Base-by-base conservation (phyloP, 2,888 invertebrate genomes). In the Petrolisthes cinctipes region DNA sequence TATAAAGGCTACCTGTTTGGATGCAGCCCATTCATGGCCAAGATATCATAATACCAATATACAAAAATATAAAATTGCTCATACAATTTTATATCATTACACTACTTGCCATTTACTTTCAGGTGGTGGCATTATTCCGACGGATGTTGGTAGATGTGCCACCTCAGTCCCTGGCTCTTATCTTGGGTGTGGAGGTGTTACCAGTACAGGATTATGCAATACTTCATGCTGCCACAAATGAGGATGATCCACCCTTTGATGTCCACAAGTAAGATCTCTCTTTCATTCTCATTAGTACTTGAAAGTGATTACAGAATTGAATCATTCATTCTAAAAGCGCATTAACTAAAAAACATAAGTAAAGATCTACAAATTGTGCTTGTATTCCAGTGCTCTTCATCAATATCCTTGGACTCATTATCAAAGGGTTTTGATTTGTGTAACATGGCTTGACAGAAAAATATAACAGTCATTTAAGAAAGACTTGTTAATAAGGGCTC, bases 71-170 rank as follows among this genome's bases (percentile, higher is more conserved):
- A 66, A 3, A 66, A 66, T 66, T 66, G 66, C n/a, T 66, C 66
- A 66, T 14, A 37, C 37, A 0, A 37, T 37, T 37, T 37, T 37
- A 37, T 37, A 66, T n/a, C n/a, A 66, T 14, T 23, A 6, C 51
- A 75, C n/a, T 14, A 78, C 51, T 5, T 51, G n/a, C 14, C 17
- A 37, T 37, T 83, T 75, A n/a, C 4, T 75, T 57, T 37, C 92
- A 96, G 96, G 96, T 97, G 0, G 97, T 97, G 86, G 96, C 97
- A 0, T 93, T 98, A 37, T 92, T 99, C 53, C 94, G 97, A 79
- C 95, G 98, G 91, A 97, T 98, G 92, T 94, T 98, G 66, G 96
- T 97, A 0, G 98, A 98, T 93, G 97, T 98, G 78, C 95, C 96
- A 0, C 98, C 98, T 0, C 95, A 96, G 91, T 95, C 95, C 85